Conservation (phyloP, 92 coral and sea anemone species). For the Epizoanthus illoricatus region DNA sequence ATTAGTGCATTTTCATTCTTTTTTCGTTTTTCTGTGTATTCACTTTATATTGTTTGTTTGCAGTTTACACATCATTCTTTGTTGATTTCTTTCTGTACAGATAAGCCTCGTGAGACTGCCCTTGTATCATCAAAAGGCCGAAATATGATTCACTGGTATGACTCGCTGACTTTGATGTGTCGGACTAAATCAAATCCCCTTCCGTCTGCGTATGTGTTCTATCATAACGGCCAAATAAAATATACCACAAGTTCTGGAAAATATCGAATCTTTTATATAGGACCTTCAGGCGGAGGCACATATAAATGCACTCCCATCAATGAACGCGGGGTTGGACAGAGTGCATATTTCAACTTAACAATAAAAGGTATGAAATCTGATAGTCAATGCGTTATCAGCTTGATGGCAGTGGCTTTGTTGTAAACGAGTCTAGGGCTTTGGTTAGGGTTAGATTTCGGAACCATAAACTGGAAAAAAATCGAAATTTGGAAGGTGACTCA, state of each 20-base stretch:
- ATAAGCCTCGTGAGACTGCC: slow-evolving; percentile 64
- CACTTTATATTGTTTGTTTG: too few species aligned
- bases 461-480: too few species aligned
- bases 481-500: too few species aligned
- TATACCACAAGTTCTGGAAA: slow-evolving; percentile 47
- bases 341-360: slow-evolving; percentile 47
- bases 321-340: slow-evolving; percentile 62
- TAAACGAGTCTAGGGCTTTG: too few species aligned
- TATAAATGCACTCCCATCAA: slow-evolving; percentile 84
- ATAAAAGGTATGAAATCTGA: slow-evolving; percentile 53
- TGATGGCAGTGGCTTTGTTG: too few species aligned
- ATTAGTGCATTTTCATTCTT: too few species aligned
- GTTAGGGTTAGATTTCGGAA: too few species aligned
- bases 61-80: too few species aligned
- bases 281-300: slow-evolving; percentile 65
- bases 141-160: slow-evolving; percentile 41
- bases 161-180: slow-evolving; percentile 59
- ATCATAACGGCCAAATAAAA: slow-evolving; percentile 46
- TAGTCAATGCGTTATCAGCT: neutral
- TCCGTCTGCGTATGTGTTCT: slow-evolving; percentile 48
- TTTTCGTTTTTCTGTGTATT: too few species aligned
- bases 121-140: slow-evolving; percentile 48
- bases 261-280: slow-evolving; percentile 61
- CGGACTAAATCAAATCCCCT: slow-evolving; percentile 64
- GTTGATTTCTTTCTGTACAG: slow-evolving; percentile 23